Percentiles rank a stretch among this genome's conserved stretches.
Conservation (phyloP, 2,888 invertebrate genomes). For the Pteria penguin region DNA sequence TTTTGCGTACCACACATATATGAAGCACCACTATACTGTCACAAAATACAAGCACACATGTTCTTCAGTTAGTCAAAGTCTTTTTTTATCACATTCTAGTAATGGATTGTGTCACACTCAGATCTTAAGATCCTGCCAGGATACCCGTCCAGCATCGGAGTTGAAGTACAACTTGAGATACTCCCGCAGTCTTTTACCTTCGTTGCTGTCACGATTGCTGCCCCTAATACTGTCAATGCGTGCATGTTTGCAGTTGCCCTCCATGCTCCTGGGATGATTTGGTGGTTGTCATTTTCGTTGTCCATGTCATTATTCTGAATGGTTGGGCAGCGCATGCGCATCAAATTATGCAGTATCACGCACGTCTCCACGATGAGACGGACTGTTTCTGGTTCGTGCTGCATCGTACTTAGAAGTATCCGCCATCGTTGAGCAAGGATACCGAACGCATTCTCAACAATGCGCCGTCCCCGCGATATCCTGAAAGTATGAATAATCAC, state of each 20-base stretch:
- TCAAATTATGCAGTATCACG: slow-evolving; percentile 55
- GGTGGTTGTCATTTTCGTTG: slow-evolving; percentile 48
- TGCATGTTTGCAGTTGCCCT: slow-evolving; percentile 45
- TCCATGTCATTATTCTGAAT: slow-evolving; percentile 43
- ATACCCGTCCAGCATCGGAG: slow-evolving; percentile 48
- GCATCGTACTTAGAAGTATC: slow-evolving; percentile 47
- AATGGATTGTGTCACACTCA: slow-evolving; percentile 1
- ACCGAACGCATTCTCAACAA: slow-evolving; percentile 58
- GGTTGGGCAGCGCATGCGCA: slow-evolving; percentile 44
- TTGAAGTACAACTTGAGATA: slow-evolving; percentile 54
- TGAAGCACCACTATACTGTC: too few relatives aligned
- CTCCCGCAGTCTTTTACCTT: slow-evolving; percentile 49
- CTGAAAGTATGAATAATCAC: too few relatives aligned
- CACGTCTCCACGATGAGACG: slow-evolving; percentile 36
- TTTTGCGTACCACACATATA: too few relatives aligned
- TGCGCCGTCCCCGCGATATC: slow-evolving; percentile 49
- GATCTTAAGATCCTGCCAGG: slow-evolving; percentile 53
- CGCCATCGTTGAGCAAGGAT: slow-evolving; percentile 53
- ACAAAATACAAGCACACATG: too few relatives aligned
- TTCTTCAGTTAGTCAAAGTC: too few relatives aligned
- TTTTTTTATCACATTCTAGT: too few relatives aligned
- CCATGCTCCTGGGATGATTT: slow-evolving; percentile 42
- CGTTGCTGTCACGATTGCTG: slow-evolving; percentile 45
- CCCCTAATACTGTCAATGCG: slow-evolving; percentile 45
- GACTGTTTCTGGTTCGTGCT: slow-evolving; percentile 40